Percentiles rank a stretch among this genome's conserved stretches.
Conservation (phyloP, 2,797 vertebrate genomes). For the Cynopterus sphinx region DNA sequence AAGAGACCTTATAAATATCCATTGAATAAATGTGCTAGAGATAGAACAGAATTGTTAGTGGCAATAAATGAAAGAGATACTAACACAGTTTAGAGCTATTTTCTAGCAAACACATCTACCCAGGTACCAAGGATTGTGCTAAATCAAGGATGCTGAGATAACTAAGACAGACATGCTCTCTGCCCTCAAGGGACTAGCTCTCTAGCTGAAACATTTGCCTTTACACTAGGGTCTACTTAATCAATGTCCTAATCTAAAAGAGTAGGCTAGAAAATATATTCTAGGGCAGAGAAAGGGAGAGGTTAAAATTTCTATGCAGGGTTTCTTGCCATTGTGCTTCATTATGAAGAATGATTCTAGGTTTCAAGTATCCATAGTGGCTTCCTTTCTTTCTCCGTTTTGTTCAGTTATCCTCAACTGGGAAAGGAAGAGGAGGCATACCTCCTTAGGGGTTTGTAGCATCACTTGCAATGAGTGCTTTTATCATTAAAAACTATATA, state of each 20-base stretch:
- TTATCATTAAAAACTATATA: not conserved
- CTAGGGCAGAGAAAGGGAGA: not conserved
- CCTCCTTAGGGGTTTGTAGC: not conserved
- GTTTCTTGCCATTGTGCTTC: not conserved
- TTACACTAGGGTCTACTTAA: not conserved
- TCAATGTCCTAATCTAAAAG: not conserved
- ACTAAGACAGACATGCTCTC: not conserved
- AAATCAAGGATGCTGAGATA: not conserved
- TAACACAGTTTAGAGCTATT: not conserved
- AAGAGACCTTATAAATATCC: not conserved
- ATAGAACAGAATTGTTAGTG: not conserved
- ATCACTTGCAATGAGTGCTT: not conserved
- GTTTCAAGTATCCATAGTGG: not conserved
- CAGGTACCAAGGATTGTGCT: not conserved
- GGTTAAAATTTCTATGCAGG: not conserved
- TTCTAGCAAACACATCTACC: not conserved
- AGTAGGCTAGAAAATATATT: not conserved
- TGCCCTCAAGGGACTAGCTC: not conserved
- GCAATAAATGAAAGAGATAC: not conserved
- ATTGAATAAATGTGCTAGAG: not conserved
- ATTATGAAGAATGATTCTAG: constrained; percentile 34
- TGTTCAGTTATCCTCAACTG: constrained; percentile 18
- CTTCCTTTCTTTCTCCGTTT: constrained; percentile 4
- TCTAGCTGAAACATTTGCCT: not conserved
- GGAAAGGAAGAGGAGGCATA: not conserved